Base-by-base conservation (phyloP, 2,113 vertebrate species). In the Sinosuthora webbiana region DNA sequence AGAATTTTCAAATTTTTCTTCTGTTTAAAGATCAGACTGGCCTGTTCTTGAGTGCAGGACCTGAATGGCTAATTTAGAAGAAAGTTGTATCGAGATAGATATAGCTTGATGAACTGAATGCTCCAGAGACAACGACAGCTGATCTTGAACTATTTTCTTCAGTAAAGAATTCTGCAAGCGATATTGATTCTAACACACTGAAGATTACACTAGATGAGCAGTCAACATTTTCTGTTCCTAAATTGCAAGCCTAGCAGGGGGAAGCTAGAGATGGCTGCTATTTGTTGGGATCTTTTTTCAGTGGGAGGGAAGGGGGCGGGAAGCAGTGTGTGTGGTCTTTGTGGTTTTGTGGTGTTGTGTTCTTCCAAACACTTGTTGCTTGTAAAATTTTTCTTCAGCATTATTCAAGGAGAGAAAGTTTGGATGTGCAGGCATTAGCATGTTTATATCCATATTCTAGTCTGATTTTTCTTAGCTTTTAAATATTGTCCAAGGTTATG, bases 291-390 rank as follows among this genome's bases (percentile, higher is more conserved):
- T 3, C 16, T 35, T 64, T 35, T 18, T 27, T 0, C 5, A 5
- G 5, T 2, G 15, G 8, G 9, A 28, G 16, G 10, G 16, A 17
- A 56, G 17, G 7, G 21, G 11, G 15, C 0, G 1, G 19, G 18
- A 52, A 67, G 16, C 16, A 22, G 4, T 55, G 19, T 86, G 37
- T 80, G 62, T 53, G 31, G 56, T 62, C 56, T n/a, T 63, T 1
- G 7, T 9, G 15, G 6, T 31, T 56, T 60, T 56, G 35, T 47
- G 8, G 37, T 62, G 2, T 52, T 42, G 3, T n/a, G 1, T 35
- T 74, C 14, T 56, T 91, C 55, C 73, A 78, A 85, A 50, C 11
- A 37, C 13, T 56, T 53, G 21, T 4, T 57, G 27, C 9, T 77
- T 19, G 53, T 44, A 27, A 10, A 19, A 23, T 50, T 91, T 83